Conservation (phyloP, 2,113 vertebrate species). For the Microtus oregoni region DNA sequence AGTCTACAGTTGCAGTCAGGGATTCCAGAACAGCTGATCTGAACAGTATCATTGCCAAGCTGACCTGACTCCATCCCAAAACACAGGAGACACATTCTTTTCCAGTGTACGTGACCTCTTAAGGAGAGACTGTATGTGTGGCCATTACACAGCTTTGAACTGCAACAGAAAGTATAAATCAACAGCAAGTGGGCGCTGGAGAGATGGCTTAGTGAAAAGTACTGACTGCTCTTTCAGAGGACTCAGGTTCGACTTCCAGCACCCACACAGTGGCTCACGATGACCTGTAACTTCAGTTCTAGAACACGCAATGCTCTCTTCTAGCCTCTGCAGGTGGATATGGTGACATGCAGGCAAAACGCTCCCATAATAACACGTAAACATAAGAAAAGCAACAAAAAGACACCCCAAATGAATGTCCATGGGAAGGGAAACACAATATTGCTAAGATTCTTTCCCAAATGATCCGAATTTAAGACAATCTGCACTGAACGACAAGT, state of each 20-base stretch:
- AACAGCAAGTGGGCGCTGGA: background rate
- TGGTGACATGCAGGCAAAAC: background rate
- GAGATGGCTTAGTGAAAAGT: background rate
- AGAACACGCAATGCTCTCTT: background rate
- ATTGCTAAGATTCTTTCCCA: no score
- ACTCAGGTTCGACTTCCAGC: no score
- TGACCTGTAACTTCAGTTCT: background rate
- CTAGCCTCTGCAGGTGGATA: background rate
- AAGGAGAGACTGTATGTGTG: background rate
- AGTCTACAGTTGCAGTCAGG: background rate
- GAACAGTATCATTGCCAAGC: background rate
- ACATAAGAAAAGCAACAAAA: background rate
- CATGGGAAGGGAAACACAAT: no score
- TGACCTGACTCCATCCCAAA: background rate
- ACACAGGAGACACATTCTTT: background rate
- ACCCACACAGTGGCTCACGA: no score
- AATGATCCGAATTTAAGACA: no score
- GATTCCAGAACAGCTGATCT: background rate
- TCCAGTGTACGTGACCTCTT: background rate
- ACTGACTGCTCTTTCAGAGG: no score
- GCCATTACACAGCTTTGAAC: background rate
- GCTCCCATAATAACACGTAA: background rate
- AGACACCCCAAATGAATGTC: no score
- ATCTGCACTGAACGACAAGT: no score
- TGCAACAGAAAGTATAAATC: background rate